Conservation (phyloP, 2,888 invertebrate species). For the Lycia hirtaria region DNA sequence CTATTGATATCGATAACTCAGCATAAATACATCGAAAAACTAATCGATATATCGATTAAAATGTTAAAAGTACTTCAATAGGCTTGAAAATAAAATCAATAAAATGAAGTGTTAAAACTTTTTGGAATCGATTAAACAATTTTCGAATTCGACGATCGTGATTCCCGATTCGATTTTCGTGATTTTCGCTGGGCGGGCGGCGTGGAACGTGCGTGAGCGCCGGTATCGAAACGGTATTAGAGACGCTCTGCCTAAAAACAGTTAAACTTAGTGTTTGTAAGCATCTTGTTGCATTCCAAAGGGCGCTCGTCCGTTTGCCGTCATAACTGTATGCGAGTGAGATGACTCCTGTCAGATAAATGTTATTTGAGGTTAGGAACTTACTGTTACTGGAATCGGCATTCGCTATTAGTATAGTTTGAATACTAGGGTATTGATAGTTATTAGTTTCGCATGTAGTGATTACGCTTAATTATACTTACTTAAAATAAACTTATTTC, state of each 20-base stretch:
- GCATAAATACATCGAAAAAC: not conserved
- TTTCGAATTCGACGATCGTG: slow-evolving; percentile 31
- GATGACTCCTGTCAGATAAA: slow-evolving; percentile 27
- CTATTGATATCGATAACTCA: slow-evolving; percentile 30
- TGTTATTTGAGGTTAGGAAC: slow-evolving; percentile 22
- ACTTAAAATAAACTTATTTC: too few relatives aligned
- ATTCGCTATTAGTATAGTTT: slow-evolving; percentile 1
- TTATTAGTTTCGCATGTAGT: too few relatives aligned
- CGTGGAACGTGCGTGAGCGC: slow-evolving; percentile 77
- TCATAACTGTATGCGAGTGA: slow-evolving; percentile 34
- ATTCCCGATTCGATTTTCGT: too few relatives aligned
- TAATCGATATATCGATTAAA: too few relatives aligned
- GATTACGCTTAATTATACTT: too few relatives aligned
- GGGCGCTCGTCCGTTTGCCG: slow-evolving; percentile 41
- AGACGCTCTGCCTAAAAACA: slow-evolving; percentile 58
- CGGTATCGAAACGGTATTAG: slow-evolving; percentile 72
- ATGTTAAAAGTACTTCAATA: not conserved
- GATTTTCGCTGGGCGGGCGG: slow-evolving; percentile 73
- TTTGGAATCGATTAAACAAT: slow-evolving; percentile 18
- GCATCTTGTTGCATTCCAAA: slow-evolving; percentile 62
- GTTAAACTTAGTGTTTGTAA: slow-evolving; percentile 70
- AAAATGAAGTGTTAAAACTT: not conserved
- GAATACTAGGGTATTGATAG: not conserved
- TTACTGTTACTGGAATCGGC: slow-evolving; percentile 13
- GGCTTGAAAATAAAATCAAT: not conserved